Conservation (phyloP, 1,140 invertebrate genomes). For the Delia radicum region DNA sequence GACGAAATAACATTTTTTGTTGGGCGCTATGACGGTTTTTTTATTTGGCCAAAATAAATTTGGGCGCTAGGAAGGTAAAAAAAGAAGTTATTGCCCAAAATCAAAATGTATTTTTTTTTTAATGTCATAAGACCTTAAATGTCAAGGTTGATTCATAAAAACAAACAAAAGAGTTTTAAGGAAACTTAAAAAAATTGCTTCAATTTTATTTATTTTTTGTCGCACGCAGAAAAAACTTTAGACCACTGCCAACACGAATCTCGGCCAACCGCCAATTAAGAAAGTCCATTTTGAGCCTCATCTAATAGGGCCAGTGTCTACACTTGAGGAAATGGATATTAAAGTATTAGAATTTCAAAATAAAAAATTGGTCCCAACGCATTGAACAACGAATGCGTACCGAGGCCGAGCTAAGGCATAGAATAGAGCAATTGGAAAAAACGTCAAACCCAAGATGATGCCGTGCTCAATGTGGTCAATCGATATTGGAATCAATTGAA, state of each 20-base stretch:
- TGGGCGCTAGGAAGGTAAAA: no score
- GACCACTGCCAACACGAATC: slow-evolving; percentile 33
- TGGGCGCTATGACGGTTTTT: no score
- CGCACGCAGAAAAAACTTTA: no score
- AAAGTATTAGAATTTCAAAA: slow-evolving; percentile 97
- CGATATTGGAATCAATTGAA: slow-evolving; percentile 97
- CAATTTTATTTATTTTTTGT: no score
- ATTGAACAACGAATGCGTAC: slow-evolving; percentile 87
- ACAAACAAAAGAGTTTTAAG: no score
- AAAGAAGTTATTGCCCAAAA: no score
- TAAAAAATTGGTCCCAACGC: slow-evolving; percentile 90
- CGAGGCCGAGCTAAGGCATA: slow-evolving; percentile 84
- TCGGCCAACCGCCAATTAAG: slow-evolving; percentile 71
- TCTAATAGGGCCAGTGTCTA: slow-evolving; percentile 88
- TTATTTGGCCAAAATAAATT: no score
- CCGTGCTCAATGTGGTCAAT: slow-evolving; percentile 96
- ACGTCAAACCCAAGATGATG: slow-evolving; percentile 95
- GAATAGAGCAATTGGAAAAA: slow-evolving; percentile 97
- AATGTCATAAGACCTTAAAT: no score
- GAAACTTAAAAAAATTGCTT: no score
- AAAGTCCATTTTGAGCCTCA: slow-evolving; percentile 94
- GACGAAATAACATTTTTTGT: no score
- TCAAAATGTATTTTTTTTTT: no score
- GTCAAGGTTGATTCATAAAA: no score
- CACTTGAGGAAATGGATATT: slow-evolving; percentile 95